Percentiles rank a stretch among this genome's conserved stretches.
Evolutionary conservation across 2,888 invertebrate genomes (phyloP).

Genomic region (Drosophila hamatofila): DNA sequence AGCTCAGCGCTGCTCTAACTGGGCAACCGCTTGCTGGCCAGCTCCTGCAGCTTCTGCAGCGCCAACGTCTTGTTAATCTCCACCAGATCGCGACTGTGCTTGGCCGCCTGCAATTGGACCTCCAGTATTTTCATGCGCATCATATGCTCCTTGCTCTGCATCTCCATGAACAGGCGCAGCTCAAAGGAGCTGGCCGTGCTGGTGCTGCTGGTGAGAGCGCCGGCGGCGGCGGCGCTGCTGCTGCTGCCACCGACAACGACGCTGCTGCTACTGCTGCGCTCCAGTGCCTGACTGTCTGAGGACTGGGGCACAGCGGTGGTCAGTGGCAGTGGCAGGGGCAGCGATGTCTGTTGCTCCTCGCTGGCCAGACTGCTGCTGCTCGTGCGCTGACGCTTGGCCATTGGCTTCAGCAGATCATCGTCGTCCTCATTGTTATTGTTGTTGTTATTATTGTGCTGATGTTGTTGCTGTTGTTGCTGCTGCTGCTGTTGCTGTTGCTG

Average conservation of each 20-base stretch:
- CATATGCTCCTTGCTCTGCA: slow-evolving; percentile 85
- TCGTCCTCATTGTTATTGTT: slow-evolving; percentile 71
- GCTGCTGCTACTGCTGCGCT: slow-evolving; percentile 46
- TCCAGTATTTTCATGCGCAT: slow-evolving; percentile 85
- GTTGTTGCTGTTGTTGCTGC: slow-evolving; percentile 58
- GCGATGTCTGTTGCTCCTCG: slow-evolving; percentile 61
- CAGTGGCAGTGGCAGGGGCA: slow-evolving; percentile 30
- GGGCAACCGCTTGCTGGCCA: slow-evolving; percentile 83
- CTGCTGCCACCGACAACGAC: slow-evolving; percentile 13
- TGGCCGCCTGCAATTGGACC: slow-evolving; percentile 85
- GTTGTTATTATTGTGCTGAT: slow-evolving; percentile 60
- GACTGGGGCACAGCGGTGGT: slow-evolving; percentile 26
- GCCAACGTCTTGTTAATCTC: slow-evolving; percentile 88
- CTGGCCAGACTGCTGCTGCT: slow-evolving; percentile 65
- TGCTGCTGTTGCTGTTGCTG: slow-evolving; percentile 69
- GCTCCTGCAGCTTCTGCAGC: slow-evolving; percentile 87
- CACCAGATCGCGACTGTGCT: slow-evolving; percentile 86
- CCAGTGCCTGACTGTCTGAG: slow-evolving; percentile 64
- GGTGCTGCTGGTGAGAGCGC: slow-evolving; percentile 13
- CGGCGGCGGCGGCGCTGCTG: slow-evolving; percentile 17
- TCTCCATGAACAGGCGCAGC: slow-evolving; percentile 84
- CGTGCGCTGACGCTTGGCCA: slow-evolving; percentile 78
- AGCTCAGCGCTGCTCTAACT: slow-evolving; percentile 63
- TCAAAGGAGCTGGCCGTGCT: slow-evolving; percentile 66
- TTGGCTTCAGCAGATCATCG: slow-evolving; percentile 67